phyloP scores from a whole-genome alignment of 1,140 invertebrate species.

The Brachionus manjavacas region DNA sequence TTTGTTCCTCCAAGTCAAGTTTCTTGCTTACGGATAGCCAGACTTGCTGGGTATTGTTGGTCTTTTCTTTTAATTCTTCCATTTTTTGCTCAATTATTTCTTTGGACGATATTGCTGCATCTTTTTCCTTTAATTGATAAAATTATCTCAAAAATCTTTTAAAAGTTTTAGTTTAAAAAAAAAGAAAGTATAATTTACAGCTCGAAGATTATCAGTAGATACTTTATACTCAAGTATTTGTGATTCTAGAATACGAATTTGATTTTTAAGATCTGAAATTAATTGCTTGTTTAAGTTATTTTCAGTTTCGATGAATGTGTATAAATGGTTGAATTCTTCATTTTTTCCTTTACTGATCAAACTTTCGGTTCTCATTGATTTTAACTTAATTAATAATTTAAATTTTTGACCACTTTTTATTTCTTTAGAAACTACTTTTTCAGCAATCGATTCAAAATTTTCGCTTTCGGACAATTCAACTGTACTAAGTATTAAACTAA shows the following conservation, averaged over 20 bases:
- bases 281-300: constrained; percentile 55
- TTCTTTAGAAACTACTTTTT: neutral
- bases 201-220: constrained; percentile 51
- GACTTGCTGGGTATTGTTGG: constrained; percentile 50
- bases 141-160: neutral
- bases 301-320: constrained; percentile 51
- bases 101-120: constrained; percentile 48
- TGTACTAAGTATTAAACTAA: constrained; percentile 47
- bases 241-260: constrained; percentile 50
- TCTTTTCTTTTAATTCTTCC: constrained; percentile 49
- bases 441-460: neutral
- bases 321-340: neutral
- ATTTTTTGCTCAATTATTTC: constrained; percentile 50
- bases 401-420: constrained; percentile 44
- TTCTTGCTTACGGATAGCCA: constrained; percentile 50
- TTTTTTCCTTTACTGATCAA: constrained; percentile 38
- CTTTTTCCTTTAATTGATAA: constrained; percentile 50
- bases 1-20: constrained; percentile 49
- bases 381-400: constrained; percentile 21
- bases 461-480: constrained; percentile 46
- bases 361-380: constrained; percentile 23
- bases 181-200: constrained; percentile 45
- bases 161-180: neutral
- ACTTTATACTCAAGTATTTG: constrained; percentile 56
- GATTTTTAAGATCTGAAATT: constrained; percentile 51